Evolutionary conservation across 2,797 vertebrate species (phyloP), one percentile per base, ranked within the genome.

Genomic region (Knipowitschia caucasica): DNA sequence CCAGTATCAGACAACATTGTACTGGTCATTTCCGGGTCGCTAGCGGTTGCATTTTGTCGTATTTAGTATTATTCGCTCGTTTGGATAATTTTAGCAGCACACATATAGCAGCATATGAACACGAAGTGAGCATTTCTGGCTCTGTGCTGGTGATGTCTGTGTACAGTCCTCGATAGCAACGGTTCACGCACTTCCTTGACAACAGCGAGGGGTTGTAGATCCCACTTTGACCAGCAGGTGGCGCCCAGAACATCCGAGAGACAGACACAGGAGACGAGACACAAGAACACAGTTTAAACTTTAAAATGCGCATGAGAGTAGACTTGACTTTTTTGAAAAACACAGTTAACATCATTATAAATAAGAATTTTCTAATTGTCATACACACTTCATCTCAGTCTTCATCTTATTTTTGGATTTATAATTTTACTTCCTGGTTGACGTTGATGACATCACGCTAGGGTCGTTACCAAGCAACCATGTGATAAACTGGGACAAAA

Each of bases 181-280:
- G 44, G 45, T 38, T 34, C 81, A 89, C 87, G 83, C 88, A 63
- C 53, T 64, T 84, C 83, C 87, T 68, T 87, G 51, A 73, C 88
- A 81, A 90, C 89, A 50, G 30, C n/a, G 14, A 49, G 1, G 25
- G 43, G 33, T 7, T 21, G 33, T 44, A 7, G 9, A 59, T 20
- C 49, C 18, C 4, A 2, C 2, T 2, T 0, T 3, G 49, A 14
- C 77, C 83, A 62, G 52, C 64, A 83, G 82, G 44, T 21, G 6
- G 57, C 59, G 50, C 67, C 3, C 26, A 1, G 2, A 3, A 4
- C 0, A n/a, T 6, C n/a, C 10, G n/a, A 0, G 17, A 3, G 36
- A 26, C 23, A 9, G 14, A 3, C 23, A 8, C 4, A 43, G 12
- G 3, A 2, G 3, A 25, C 38, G 24, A 24, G 20, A 23, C 29